Evolutionary conservation across 2,888 invertebrate genomes (phyloP).

Genomic region (Noctua comes): DNA sequence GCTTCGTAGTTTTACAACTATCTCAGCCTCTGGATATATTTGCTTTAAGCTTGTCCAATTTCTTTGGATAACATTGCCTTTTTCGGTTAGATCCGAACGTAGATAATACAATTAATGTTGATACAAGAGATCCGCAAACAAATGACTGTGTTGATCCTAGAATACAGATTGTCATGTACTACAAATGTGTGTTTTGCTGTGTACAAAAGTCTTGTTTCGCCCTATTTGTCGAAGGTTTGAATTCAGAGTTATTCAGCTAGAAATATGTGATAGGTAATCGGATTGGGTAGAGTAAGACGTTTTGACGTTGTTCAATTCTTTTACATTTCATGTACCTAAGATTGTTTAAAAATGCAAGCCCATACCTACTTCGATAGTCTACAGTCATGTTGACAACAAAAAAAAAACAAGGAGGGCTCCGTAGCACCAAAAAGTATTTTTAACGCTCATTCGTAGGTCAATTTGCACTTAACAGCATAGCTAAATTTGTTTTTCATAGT

Average conservation of each 20-base stretch:
- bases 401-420: background rate
- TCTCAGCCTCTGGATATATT: constrained; percentile 22
- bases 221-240: constrained; percentile 6
- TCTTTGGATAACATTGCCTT: constrained; percentile 5
- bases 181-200: constrained; percentile 25
- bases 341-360: background rate
- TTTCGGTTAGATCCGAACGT: background rate
- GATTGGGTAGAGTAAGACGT: background rate
- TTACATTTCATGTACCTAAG: background rate
- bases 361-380: background rate
- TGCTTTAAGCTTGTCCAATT: constrained; percentile 25
- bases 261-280: constrained; percentile 32
- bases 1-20: constrained; percentile 33
- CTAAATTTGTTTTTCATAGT: background rate
- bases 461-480: background rate
- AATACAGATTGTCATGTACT: constrained; percentile 32
- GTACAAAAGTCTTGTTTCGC: constrained; percentile 7
- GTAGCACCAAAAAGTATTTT: background rate
- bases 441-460: background rate
- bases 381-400: background rate
- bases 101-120: constrained; percentile 10
- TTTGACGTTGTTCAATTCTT: background rate
- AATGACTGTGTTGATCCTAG: constrained; percentile 29
- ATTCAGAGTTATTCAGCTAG: constrained; percentile 35
- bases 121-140: constrained; percentile 13